Evolutionary conservation across 2,113 vertebrate genomes (phyloP).

Genomic region (Colinus virginianus): DNA sequence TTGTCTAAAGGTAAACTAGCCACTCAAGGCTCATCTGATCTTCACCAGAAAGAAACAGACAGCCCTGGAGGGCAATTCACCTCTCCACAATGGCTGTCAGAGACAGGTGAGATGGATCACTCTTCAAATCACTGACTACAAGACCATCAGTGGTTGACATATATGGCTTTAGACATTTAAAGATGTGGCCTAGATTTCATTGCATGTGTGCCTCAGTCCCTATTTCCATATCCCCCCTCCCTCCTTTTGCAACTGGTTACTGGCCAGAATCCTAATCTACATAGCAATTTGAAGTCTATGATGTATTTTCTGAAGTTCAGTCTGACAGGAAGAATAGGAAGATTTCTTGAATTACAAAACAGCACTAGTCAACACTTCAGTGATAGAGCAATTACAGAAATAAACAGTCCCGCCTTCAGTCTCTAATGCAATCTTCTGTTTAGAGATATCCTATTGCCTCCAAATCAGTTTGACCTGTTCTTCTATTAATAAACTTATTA

Average conservation of each 20-base stretch:
- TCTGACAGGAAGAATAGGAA: not conserved
- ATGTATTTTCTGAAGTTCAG: not conserved
- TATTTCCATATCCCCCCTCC: accelerated
- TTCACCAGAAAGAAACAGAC: not conserved
- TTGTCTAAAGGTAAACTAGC: not conserved
- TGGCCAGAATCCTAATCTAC: not conserved
- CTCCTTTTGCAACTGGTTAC: not conserved
- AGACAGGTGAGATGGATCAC: not conserved
- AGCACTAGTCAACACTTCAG: not conserved
- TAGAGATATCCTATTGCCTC: not conserved
- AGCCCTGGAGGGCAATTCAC: not conserved
- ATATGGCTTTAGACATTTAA: not conserved
- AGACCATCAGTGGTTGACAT: not conserved
- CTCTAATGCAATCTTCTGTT: not conserved
- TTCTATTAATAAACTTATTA: slow-evolving; percentile 49
- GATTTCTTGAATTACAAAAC: not conserved
- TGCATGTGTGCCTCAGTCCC: not conserved
- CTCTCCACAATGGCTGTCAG: not conserved
- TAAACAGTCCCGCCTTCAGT: not conserved
- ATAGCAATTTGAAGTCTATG: not conserved
- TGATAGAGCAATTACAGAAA: slow-evolving; percentile 1
- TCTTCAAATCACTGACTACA: not conserved
- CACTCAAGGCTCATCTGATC: not conserved
- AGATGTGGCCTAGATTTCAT: not conserved
- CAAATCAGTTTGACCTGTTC: not conserved